A percentile compares a stretch with the other conserved stretches of the same genome.
Conservation (phyloP, 2,113 vertebrate genomes). For the Eurypyga helias region DNA sequence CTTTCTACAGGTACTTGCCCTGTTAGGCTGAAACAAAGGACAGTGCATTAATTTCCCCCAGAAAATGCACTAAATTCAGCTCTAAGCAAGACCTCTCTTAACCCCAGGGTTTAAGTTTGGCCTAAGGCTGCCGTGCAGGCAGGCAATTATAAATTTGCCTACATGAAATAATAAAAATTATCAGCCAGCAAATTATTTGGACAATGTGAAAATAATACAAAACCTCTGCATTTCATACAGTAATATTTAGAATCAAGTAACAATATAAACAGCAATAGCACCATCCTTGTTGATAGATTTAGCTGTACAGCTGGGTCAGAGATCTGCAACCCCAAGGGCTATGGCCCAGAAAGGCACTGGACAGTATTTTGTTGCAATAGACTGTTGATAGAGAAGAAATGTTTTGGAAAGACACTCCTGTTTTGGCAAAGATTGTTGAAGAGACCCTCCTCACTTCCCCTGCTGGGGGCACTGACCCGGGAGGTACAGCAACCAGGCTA, state of each 20-base stretch:
- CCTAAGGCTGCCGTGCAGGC: neutral
- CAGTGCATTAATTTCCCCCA: neutral
- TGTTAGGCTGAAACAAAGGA: too few relatives aligned
- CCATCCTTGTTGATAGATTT: neutral
- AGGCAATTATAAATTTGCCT: neutral
- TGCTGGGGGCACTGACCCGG: neutral
- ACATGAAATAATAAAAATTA: neutral
- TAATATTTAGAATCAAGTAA: neutral
- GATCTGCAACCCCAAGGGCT: neutral
- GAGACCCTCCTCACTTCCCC: too few relatives aligned
- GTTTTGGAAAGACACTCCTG: neutral
- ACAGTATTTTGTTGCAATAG: neutral
- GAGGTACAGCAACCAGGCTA: neutral
- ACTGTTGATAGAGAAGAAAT: neutral
- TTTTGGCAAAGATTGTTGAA: too few relatives aligned
- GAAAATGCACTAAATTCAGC: neutral
- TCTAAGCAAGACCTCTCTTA: neutral
- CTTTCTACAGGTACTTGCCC: neutral
- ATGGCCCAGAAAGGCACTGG: neutral
- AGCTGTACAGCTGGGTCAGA: neutral
- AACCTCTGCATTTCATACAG: neutral
- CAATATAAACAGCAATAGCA: neutral
- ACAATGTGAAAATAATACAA: neutral
- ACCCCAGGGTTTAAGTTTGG: neutral
- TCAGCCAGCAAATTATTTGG: neutral